These are phyloP conservation scores for Torymus aiolomorphi DNA, from an alignment of 2,888 invertebrate species.

Conservation along the genomic window DNA sequence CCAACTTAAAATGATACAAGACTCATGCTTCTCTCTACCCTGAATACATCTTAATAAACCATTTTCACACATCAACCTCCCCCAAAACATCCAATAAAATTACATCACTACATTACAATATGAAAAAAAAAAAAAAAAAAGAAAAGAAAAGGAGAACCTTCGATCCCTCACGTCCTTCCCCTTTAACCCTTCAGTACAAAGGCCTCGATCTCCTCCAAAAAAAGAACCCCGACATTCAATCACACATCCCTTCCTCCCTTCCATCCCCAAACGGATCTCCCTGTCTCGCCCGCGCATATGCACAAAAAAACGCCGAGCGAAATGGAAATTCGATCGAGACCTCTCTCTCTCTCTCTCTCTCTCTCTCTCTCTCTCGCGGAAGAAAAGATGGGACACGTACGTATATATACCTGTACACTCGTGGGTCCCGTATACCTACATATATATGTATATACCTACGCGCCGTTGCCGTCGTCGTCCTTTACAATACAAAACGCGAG, in stretches of 20 bases:
- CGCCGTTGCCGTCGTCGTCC: conserved; percentile 4
- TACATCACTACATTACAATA: too few relatives aligned
- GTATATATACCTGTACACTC: conserved; percentile 15
- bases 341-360: conserved; percentile 4
- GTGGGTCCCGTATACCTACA: conserved; percentile 43
- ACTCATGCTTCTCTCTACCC: too few relatives aligned
- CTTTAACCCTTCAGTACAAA: too few relatives aligned
- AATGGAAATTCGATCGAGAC: conserved; percentile 51
- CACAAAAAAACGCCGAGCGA: conserved; percentile 31
- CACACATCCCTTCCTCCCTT: neutral
- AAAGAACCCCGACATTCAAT: neutral
- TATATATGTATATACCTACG: neutral
- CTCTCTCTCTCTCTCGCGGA: neutral
- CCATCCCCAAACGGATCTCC: neutral
- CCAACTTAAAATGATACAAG: too few relatives aligned
- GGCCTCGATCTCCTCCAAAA: neutral
- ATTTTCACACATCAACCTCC: too few relatives aligned
- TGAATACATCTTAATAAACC: too few relatives aligned
- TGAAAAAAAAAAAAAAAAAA: too few relatives aligned
- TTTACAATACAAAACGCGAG: conserved; percentile 38
- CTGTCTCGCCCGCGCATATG: neutral
- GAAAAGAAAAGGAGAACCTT: too few relatives aligned
- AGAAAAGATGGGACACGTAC: conserved; percentile 20
- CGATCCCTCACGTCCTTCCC: too few relatives aligned
- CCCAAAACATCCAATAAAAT: too few relatives aligned